Conservation (phyloP, 2,888 invertebrate species). For the Cheilosia vernalis region DNA sequence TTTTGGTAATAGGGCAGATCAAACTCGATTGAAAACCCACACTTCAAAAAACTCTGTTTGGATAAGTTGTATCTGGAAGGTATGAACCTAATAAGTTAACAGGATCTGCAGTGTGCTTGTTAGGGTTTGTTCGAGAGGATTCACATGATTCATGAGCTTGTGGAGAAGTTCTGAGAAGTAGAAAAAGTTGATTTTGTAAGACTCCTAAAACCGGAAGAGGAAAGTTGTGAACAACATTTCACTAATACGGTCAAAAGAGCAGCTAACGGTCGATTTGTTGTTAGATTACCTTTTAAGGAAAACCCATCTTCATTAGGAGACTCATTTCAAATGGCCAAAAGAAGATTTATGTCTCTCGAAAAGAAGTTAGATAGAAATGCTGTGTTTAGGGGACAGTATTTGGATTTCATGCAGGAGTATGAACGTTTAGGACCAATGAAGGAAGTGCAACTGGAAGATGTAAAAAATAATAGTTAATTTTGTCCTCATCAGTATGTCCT, state of each 20-base stretch:
- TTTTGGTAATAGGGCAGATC: too few relatives aligned
- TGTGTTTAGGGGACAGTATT: neutral
- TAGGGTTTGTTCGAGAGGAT: too few relatives aligned
- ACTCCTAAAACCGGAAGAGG: neutral
- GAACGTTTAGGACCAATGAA: neutral
- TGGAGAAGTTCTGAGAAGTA: neutral
- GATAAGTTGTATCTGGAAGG: too few relatives aligned
- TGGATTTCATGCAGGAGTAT: neutral
- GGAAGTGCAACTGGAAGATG: neutral
- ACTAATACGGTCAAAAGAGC: neutral
- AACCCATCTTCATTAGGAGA: neutral
- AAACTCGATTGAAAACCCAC: too few relatives aligned
- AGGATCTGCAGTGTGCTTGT: too few relatives aligned
- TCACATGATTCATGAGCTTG: too few relatives aligned
- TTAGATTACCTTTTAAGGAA: neutral
- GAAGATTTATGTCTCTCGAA: neutral
- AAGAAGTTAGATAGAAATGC: neutral
- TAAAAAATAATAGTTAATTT: neutral
- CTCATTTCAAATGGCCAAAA: neutral
- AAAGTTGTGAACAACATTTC: slow-evolving; percentile 7
- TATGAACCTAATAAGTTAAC: too few relatives aligned
- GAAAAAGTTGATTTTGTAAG: neutral
- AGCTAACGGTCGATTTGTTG: neutral
- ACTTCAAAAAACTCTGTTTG: too few relatives aligned
- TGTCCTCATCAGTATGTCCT: too few relatives aligned